Conservation (phyloP, 2,797 vertebrate genomes). For the Hafferia zeledoni region DNA sequence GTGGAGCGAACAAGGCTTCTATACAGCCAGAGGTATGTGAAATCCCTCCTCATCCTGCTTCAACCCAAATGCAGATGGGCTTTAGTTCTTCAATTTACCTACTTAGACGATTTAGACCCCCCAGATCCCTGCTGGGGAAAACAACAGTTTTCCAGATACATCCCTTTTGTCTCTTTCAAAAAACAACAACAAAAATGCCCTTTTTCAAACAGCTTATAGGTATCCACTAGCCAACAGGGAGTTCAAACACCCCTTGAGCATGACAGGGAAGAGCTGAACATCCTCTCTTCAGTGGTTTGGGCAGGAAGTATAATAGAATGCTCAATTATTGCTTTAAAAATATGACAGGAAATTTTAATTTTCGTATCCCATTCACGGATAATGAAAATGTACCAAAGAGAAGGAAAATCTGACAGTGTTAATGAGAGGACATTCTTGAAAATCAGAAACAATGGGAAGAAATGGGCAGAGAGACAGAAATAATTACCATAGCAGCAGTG, state of each 20-base stretch:
- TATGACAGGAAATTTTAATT: constrained; percentile 37
- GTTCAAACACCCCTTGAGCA: not conserved
- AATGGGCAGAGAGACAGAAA: constrained; percentile 31
- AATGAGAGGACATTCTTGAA: constrained; percentile 50
- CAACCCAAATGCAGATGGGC: not conserved
- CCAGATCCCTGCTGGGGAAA: not conserved
- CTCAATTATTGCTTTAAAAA: constrained; percentile 33
- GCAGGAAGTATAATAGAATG: constrained; percentile 28
- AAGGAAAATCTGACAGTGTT: constrained; percentile 38
- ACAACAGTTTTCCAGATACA: not conserved
- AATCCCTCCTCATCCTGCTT: not conserved
- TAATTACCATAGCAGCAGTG: constrained; percentile 10
- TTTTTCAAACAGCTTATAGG: not conserved
- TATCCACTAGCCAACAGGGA: not conserved
- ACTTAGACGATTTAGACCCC: too few species aligned
- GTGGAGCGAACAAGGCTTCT: not conserved
- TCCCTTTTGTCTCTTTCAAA: not conserved
- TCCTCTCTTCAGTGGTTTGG: not conserved
- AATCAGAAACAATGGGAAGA: constrained; percentile 44
- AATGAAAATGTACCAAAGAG: constrained; percentile 14
- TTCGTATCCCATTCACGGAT: constrained; percentile 7
- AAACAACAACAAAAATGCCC: not conserved
- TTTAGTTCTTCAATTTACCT: not conserved
- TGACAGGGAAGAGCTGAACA: not conserved
- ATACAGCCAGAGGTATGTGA: fast-evolving